Conservation (phyloP, 2,113 vertebrate genomes). For the Oncorhynchus nerka region DNA sequence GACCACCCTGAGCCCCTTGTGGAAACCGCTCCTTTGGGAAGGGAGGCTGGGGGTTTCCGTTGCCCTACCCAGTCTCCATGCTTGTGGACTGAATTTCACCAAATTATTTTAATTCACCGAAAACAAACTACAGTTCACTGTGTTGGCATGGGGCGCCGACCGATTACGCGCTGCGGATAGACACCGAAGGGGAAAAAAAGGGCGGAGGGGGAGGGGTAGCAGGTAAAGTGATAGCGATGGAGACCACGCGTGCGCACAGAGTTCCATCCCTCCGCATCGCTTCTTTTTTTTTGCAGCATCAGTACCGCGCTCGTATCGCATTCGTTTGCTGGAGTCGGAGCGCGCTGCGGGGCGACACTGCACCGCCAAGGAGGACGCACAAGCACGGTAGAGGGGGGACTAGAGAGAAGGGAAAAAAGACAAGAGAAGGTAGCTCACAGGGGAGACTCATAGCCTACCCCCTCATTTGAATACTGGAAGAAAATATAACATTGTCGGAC, state of each 20-base stretch:
- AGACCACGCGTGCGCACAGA: constrained; percentile 49
- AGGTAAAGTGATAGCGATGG: constrained; percentile 45
- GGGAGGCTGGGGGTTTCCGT: background rate
- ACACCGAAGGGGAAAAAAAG: constrained; percentile 13
- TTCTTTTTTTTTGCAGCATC: constrained; percentile 65
- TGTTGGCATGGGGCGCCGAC: constrained; percentile 13
- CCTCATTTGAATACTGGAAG: constrained; percentile 15
- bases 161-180: constrained; percentile 35
- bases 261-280: constrained; percentile 61
- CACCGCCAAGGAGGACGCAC: constrained; percentile 53
- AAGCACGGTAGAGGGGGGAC: constrained; percentile 31
- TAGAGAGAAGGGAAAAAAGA: constrained; percentile 8
- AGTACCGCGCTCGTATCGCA: constrained; percentile 59
- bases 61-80: too few species aligned
- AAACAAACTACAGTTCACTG: constrained; percentile 40
- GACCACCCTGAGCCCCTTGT: background rate
- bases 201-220: constrained; percentile 26
- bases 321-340: constrained; percentile 50
- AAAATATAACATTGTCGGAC: constrained; percentile 31
- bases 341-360: constrained; percentile 58
- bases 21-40: background rate
- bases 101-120: constrained; percentile 23
- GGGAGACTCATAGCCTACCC: constrained; percentile 23
- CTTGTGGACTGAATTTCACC: constrained; percentile 1
- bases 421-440: constrained; percentile 19